Evolutionary conservation across 2,888 invertebrate genomes (phyloP), one percentile per base, ranked within the genome.

Genomic region (Bursaphelenchus okinawaensis): DNA sequence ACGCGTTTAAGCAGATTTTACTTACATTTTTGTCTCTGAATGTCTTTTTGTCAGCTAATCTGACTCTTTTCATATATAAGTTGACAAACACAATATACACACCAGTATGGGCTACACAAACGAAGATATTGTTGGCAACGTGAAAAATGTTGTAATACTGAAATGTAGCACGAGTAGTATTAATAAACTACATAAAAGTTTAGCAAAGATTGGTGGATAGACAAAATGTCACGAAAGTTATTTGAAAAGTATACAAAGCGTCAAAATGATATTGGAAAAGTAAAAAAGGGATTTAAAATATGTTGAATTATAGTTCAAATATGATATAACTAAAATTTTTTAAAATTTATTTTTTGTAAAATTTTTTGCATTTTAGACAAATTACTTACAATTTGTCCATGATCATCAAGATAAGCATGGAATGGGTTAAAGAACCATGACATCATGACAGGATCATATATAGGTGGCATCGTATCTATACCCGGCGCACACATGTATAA

Each of bases 361-460:
- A n/a, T n/a, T n/a, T n/a, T n/a, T n/a, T n/a, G n/a, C n/a, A n/a
- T n/a, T n/a, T n/a, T n/a, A 29, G 8, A 29, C 8, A 40, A 12
- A 1, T 40, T n/a, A 29, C 31, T 29, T 40, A 40, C 40, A 12
- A 40, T n/a, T 16, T 4, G 40, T n/a, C 24, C 29, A 4, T 26
- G 12, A 24, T 56, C 57, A 9, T 9, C 16, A 19, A 28, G 24
- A 27, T 56, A 56, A 12, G 27, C 19, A 6, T 12, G n/a, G 6
- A 23, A 6, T 1, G 57, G 57, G 29, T 56, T 29, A 19, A 22
- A 56, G 6, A 56, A 29, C 57, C 57, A 56, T n/a, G 57, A 23
- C 57, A 56, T 56, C 19, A 16, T 26, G 9, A 56, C 57, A 9
- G 16, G 16, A 28, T 26, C 20, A 27, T 26, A 56, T n/a, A 56